Percentiles rank a stretch among this genome's conserved stretches.
Conservation (phyloP, 1,140 invertebrate genomes). For the Phenacoccus solenopsis region DNA sequence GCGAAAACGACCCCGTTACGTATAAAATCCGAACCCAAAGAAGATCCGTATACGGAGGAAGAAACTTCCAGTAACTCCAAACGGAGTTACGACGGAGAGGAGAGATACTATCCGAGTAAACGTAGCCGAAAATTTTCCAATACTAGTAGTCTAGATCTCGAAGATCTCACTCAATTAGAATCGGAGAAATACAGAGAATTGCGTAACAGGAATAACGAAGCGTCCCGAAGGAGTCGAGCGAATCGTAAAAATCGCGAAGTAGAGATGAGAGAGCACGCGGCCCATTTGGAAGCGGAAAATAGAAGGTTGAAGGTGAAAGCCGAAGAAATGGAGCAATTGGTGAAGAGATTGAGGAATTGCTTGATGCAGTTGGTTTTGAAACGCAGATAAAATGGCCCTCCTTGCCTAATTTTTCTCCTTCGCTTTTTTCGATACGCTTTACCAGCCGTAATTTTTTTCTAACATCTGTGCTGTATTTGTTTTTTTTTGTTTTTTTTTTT, state of each 20-base stretch:
- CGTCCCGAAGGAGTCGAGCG: slow-evolving; percentile 53
- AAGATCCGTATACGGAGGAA: not conserved
- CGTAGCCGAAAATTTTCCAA: not conserved
- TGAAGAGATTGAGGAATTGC: slow-evolving; percentile 35
- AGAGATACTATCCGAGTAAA: not conserved
- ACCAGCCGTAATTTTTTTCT: not conserved
- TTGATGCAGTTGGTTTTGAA: slow-evolving; percentile 28
- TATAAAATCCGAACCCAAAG: slow-evolving; percentile 9
- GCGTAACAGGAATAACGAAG: slow-evolving; percentile 61
- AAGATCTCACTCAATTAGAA: not conserved
- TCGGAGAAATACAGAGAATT: slow-evolving; percentile 46
- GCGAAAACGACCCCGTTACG: not conserved
- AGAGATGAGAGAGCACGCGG: slow-evolving; percentile 33
- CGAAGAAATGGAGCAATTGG: slow-evolving; percentile 38
- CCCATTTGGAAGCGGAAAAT: slow-evolving; percentile 36
- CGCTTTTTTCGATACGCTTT: not conserved
- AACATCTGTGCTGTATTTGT: not conserved
- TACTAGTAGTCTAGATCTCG: not conserved
- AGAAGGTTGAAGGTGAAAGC: slow-evolving; percentile 36
- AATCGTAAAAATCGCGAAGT: slow-evolving; percentile 54
- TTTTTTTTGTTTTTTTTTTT: not conserved
- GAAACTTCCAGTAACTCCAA: not conserved
- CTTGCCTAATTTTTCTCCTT: too few species aligned
- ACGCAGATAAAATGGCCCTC: not conserved
- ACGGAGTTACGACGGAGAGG: not conserved